A percentile compares a stretch with the other conserved stretches of the same genome.
phyloP scores from a whole-genome alignment of 2,888 invertebrate genomes.

The Dolichomitus sp. region DNA sequence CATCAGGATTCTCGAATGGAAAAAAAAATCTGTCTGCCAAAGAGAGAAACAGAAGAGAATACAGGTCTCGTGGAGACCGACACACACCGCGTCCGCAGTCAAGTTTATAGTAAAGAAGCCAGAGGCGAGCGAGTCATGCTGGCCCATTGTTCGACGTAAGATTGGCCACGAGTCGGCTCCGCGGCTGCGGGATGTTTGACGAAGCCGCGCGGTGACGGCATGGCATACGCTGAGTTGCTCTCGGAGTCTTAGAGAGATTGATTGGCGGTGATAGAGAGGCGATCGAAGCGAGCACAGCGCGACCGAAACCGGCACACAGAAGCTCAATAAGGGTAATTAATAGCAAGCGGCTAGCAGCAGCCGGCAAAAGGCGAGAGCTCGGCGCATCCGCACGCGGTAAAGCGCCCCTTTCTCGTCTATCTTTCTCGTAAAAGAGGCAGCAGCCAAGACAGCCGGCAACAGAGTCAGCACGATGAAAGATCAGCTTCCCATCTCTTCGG shows the following conservation, averaged over 20 bases:
- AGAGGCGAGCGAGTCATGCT: constrained; percentile 79
- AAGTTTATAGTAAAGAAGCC: constrained; percentile 43
- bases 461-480: constrained; percentile 31
- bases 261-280: constrained; percentile 84
- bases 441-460: too few species aligned
- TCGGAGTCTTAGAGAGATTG: constrained; percentile 79
- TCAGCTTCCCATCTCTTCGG: constrained; percentile 35
- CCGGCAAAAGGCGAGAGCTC: constrained; percentile 14
- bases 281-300: constrained; percentile 73
- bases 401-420: constrained; percentile 30
- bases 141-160: constrained; percentile 81
- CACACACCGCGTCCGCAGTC: constrained; percentile 53
- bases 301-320: constrained; percentile 79
- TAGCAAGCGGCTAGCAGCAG: constrained; percentile 70
- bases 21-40: constrained; percentile 44
- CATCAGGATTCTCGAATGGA: constrained; percentile 24
- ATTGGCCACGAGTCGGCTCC: constrained; percentile 74
- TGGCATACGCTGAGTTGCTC: constrained; percentile 20
- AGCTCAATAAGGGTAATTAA: constrained; percentile 85
- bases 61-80: constrained; percentile 49
- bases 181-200: constrained; percentile 79
- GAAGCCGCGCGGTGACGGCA: constrained; percentile 73
- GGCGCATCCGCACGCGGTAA: constrained; percentile 16
- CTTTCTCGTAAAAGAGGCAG: constrained; percentile 11
- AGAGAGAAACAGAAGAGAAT: constrained; percentile 47